Evolutionary conservation across 2,113 vertebrate genomes (phyloP), one percentile per base, ranked within the genome.

Genomic region (Bubalus kerabau): DNA sequence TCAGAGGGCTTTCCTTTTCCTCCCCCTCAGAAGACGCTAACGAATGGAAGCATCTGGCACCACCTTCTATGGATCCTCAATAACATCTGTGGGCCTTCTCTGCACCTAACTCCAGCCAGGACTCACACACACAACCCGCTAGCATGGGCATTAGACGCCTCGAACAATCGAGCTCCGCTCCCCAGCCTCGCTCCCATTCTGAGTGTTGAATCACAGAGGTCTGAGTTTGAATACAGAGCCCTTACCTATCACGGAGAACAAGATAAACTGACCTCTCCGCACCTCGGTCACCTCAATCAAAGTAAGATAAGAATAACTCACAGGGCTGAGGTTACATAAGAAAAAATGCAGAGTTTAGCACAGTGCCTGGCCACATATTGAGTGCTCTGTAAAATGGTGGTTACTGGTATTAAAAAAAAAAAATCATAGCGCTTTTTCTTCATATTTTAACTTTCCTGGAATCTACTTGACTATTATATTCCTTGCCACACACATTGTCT

Each of bases 371-470:
- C 43, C 94, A 80, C 83, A 56, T 84, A 93, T 57, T 71, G 85
- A 80, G 21, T 43, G 85, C 59, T 93, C 97, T 97, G 81, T 78
- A 93, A 95, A 95, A 95, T 36, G 67, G 78, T 59, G 36, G 87
- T 54, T 56, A 84, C 71, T 57, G 57, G 32, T 59, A 50, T 81
- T 76, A 14, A 43, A 17, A 87, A 67, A 36, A 57, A 40, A 40
- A 23, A 67, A 81, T 14, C 3, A 14, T 52, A 80, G 17, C 83
- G 81, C 76, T 62, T 32, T 88, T 46, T 88, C 46, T 96, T 94
- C 92, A 57, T 81, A 97, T 92, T 95, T 96, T 91, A 90, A 59
- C 85, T 95, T 59, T 81, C 64, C 64, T 59, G 94, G 90, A 91
- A 71, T 94, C 88, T 90, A 64, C 28, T 87, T 84, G 43, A 82